Evolutionary conservation across 1,140 invertebrate species (phyloP), one percentile per base, ranked within the genome.

Genomic region (Formica selysi): DNA sequence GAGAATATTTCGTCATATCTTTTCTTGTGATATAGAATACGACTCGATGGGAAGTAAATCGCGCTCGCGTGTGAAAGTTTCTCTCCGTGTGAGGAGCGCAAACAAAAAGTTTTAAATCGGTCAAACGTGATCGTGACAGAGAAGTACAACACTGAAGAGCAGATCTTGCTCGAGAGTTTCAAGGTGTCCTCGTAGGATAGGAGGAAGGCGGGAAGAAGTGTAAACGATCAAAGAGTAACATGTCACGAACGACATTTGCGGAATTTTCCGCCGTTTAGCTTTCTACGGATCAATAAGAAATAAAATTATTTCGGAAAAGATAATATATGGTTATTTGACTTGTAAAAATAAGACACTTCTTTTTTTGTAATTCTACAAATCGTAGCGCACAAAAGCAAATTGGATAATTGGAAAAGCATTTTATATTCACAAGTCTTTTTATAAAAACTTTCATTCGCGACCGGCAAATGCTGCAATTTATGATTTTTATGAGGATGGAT

Each of bases 71-170:
- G 79, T 74, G 68, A 83, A 83, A 67, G 68, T 88, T 87, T 87
- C 54, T 83, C 54, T 51, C 44, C 22, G 61, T 54, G 74, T 22
- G 57, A 38, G 57, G 22, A 85, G 76, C 7, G 44, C 76, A 76
- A 85, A 79, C 78, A 61, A 80, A 78, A 90, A 89, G 68, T 88
- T 90, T 90, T 79, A 86, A 88, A 90, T 90, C 89, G 89, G 32
- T 76, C 59, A 54, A 81, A 89, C 86, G 80, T 85, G 88, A 87
- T 85, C 88, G 79, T 67, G 80, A 32, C 44, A 86, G 38, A 59
- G 54, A 74, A 48, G 79, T 83, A 48, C 79, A 74, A 67, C 61
- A 57, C 36, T 68, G 79, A 71, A 38, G 78, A 71, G 38, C 44
- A 32, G 79, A 73, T 83, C 78, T 73, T 71, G 32, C 64, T 41